Evolutionary conservation across 2,797 vertebrate genomes (phyloP), one percentile per base, ranked within the genome.

Genomic region (Triplophysa bombifrons): DNA sequence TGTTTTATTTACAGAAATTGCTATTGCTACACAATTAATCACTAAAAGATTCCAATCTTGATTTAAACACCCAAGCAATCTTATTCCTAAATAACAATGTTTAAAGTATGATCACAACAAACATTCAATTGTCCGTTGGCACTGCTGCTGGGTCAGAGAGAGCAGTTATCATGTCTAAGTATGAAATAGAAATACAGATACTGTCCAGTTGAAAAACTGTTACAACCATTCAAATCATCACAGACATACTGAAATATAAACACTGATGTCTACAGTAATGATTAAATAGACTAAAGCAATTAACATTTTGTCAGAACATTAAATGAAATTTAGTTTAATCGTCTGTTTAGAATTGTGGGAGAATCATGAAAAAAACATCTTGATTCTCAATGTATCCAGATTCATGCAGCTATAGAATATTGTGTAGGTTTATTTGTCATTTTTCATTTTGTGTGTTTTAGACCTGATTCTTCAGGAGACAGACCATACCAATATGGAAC

Each of bases 401-500:
- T 10, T 30, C 14, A 70, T 53, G 46, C 67, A 53, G 67, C 48
- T 70, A 46, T 70, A 70, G 20, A 68, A 68, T 22, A 67, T 67
- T 68, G 22, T 50, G 44, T 50, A 68, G 44, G 48, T 70, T 53
- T 53, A 70, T 30, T 70, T 70, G 13, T 68, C 25, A 50, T 68
- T 68, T 68, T 1, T 7, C 25, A 12, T 14, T 68, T 50, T 68
- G 16, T 68, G 66, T 50, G 44, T 68, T 68, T 70, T 51, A 70
- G 25, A 53, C 30, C 48, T 70, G 67, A 69, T 69, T 22, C 22
- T 22, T 22, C 22, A 22, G 22, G 22, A 69, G 66, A 3, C 66
- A 27, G n/a, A 48, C 10, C 44, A 50, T 51, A 51, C 22, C 46
- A 69, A 11, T 25, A 50, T 17, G 66, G 67, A 70, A 53, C 25